Evolutionary conservation across 2,888 invertebrate species (phyloP).

Genomic region (Phymatocera aterrima): DNA sequence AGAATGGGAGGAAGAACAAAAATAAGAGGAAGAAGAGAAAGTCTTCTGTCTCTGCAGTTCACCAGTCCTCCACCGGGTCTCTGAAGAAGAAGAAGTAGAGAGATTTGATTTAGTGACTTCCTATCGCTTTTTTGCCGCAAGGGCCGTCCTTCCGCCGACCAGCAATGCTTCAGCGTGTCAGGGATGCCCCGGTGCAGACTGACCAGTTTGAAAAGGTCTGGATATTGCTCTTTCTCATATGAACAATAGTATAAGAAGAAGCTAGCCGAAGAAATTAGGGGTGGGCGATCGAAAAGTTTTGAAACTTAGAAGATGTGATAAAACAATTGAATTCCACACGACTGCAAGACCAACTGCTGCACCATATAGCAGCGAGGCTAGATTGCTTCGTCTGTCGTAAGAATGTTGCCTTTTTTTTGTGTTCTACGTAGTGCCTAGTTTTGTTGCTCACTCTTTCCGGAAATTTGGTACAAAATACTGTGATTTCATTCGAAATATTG

Average conservation of each 20-base stretch:
- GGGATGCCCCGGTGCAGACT: constrained; percentile 5
- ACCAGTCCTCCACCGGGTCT: no score
- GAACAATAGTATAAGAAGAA: constrained; percentile 34
- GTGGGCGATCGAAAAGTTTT: constrained; percentile 44
- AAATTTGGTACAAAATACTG: not conserved
- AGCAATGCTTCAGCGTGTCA: constrained; percentile 18
- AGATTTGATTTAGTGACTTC: constrained; percentile 47
- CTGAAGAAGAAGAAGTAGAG: not conserved
- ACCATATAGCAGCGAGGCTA: constrained; percentile 23
- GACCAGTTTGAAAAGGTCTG: not conserved
- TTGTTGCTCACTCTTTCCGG: not conserved
- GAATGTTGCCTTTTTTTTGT: not conserved
- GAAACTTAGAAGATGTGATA: constrained; percentile 64
- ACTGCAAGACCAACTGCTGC: constrained; percentile 41
- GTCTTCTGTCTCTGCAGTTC: no score
- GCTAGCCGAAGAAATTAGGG: constrained; percentile 12
- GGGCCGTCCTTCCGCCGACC: constrained; percentile 17
- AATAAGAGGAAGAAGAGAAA: not conserved
- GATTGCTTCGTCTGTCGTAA: constrained; percentile 26
- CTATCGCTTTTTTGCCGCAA: constrained; percentile 22
- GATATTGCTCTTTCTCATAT: constrained; percentile 45
- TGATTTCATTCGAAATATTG: not conserved
- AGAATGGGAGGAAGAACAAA: not conserved
- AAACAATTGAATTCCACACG: constrained; percentile 67
- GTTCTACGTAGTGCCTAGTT: not conserved